These are phyloP conservation scores for Xerus rutilus DNA, from an alignment of 2,797 vertebrate species.

Conservation along the genomic window DNA sequence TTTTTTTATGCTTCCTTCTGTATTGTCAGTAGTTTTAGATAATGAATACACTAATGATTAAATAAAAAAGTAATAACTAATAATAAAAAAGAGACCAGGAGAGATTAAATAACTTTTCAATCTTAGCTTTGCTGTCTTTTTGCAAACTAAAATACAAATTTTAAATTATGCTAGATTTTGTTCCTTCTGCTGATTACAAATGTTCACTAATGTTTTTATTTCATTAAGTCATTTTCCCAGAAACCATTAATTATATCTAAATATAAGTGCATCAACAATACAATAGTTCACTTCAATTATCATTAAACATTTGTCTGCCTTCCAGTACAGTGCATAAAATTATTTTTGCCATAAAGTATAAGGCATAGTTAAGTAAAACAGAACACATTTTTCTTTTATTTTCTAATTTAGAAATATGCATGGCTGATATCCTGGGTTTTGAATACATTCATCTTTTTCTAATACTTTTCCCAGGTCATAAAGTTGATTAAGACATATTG, in stretches of 20 bases:
- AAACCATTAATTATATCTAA: constrained; percentile 41
- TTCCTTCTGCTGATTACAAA: background rate
- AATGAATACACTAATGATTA: background rate
- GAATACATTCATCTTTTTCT: constrained; percentile 61
- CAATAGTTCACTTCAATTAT: constrained; percentile 27
- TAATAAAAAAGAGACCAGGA: background rate
- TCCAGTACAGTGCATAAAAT: background rate
- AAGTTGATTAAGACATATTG: constrained; percentile 72
- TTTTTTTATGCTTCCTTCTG: background rate
- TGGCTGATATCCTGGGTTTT: constrained; percentile 15
- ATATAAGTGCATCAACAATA: background rate
- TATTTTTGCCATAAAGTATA: constrained; percentile 1
- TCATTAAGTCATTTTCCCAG: background rate
- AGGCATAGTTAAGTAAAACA: constrained; percentile 48
- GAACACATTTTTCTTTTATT: constrained; percentile 39
- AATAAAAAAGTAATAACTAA: background rate
- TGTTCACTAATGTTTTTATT: background rate
- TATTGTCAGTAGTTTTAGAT: background rate
- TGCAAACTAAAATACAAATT: background rate
- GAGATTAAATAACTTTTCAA: background rate
- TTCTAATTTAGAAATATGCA: constrained; percentile 48
- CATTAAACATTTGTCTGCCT: constrained; percentile 26
- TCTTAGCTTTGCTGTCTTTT: background rate
- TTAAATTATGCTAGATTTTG: constrained; percentile 11
- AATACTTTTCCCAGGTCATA: constrained; percentile 63